Evolutionary conservation across 1,140 invertebrate species (phyloP).

Genomic region (Nebria ingens): DNA sequence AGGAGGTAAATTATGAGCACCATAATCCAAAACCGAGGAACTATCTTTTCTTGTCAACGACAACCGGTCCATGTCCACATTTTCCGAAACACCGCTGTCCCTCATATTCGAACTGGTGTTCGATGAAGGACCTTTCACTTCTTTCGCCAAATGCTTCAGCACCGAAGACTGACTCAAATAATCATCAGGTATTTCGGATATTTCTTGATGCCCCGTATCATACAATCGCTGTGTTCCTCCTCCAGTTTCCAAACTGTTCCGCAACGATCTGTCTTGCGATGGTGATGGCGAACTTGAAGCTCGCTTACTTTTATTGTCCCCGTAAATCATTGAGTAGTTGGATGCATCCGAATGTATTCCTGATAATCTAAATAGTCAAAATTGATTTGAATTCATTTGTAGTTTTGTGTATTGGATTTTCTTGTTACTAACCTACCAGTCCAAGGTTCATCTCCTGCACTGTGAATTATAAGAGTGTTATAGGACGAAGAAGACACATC

Average conservation of each 20-base stretch:
- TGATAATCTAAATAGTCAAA: conserved; percentile 15
- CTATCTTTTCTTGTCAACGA: conserved; percentile 9
- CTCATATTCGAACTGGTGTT: conserved; percentile 19
- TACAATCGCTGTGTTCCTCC: conserved; percentile 20
- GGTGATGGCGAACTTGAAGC: conserved; percentile 28
- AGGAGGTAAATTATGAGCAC: conserved; percentile 22
- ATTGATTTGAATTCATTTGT: too few species aligned
- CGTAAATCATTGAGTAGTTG: conserved; percentile 17
- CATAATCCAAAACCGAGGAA: conserved; percentile 11
- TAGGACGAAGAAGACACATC: conserved; percentile 67
- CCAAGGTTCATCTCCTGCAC: conserved; percentile 58
- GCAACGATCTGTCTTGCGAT: conserved; percentile 17
- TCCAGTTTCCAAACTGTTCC: conserved; percentile 21
- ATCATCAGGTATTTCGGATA: conserved; percentile 76
- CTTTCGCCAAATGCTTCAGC: conserved; percentile 76
- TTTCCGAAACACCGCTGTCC: conserved; percentile 25
- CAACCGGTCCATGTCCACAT: conserved; percentile 12
- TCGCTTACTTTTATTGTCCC: conserved; percentile 27
- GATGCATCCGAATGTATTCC: conserved; percentile 20
- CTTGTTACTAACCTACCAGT: conserved; percentile 39
- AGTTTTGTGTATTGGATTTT: background rate
- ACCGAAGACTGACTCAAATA: conserved; percentile 73
- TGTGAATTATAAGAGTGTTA: conserved; percentile 71
- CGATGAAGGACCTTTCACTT: conserved; percentile 50
- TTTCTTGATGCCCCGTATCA: conserved; percentile 48